Percentiles rank a stretch among this genome's conserved stretches.
Conservation (phyloP, 2,113 vertebrate species). For the Toxostoma redivivum region DNA sequence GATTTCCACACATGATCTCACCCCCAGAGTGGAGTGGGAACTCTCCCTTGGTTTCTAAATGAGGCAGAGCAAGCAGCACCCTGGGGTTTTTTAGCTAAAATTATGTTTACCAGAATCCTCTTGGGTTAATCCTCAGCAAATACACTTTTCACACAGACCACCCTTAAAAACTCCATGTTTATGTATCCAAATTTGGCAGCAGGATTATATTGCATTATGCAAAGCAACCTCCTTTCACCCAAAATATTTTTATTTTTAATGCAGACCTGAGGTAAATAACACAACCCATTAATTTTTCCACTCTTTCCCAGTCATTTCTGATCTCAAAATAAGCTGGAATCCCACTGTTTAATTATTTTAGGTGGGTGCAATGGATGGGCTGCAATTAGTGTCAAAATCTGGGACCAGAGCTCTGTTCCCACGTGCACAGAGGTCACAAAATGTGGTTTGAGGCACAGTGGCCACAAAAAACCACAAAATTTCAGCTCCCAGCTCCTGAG, state of each 20-base stretch:
- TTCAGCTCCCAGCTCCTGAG: not conserved
- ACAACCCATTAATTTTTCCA: conserved; percentile 21
- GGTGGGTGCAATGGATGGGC: not conserved
- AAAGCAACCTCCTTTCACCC: not conserved
- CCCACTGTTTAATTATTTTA: conserved; percentile 10
- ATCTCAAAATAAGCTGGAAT: conserved; percentile 28
- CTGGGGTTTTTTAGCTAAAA: not conserved
- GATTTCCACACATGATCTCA: not conserved
- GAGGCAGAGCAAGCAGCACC: not conserved
- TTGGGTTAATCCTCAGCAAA: not conserved
- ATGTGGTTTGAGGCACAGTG: not conserved
- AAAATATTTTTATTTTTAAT: not conserved
- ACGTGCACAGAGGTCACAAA: not conserved
- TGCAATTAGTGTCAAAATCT: conserved; percentile 22
- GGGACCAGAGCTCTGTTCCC: not conserved
- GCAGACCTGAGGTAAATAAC: not conserved
- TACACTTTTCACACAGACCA: not conserved
- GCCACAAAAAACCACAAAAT: not conserved
- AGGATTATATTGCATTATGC: not conserved
- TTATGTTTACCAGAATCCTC: not conserved
- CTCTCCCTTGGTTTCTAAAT: not conserved
- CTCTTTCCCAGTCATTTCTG: conserved; percentile 26
- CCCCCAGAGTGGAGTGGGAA: not conserved
- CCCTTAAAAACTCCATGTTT: not conserved
- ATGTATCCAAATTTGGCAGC: not conserved